Conservation (phyloP, 2,113 vertebrate genomes). For the Syngnathoides biaculeatus region DNA sequence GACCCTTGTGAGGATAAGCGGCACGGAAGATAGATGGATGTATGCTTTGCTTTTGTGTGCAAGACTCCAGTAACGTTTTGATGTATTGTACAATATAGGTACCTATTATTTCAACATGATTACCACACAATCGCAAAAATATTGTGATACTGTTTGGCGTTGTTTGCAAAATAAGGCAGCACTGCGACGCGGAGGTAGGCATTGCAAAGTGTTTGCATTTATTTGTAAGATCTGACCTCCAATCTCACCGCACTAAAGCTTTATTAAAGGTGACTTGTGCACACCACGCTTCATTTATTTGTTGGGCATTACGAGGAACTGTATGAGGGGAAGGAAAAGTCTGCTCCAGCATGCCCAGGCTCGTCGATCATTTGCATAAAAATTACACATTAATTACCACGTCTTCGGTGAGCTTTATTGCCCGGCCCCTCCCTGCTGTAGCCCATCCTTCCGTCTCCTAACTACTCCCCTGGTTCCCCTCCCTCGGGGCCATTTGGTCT, state of each 20-base stretch:
- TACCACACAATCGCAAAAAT: not conserved
- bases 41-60: no score
- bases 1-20: no score
- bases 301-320: slow-evolving; percentile 21
- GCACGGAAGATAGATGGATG: no score
- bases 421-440: not conserved
- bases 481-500: slow-evolving; percentile 55
- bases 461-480: not conserved
- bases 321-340: not conserved
- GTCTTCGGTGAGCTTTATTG: slow-evolving; percentile 48
- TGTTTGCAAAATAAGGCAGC: not conserved
- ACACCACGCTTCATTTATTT: slow-evolving; percentile 15
- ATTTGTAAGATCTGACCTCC: slow-evolving; percentile 36
- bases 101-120: not conserved
- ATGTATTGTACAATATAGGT: not conserved
- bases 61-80: not conserved
- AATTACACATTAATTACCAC: slow-evolving; percentile 54
- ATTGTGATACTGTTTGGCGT: not conserved
- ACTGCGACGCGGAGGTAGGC: not conserved
- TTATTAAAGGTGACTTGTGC: slow-evolving; percentile 15
- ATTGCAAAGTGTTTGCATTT: not conserved
- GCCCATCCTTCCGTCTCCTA: not conserved
- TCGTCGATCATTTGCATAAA: slow-evolving; percentile 45
- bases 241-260: slow-evolving; percentile 23
- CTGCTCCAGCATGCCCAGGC: slow-evolving; percentile 11